Conservation (phyloP, 2,888 invertebrate genomes). For the Notocelia uddmanniana region DNA sequence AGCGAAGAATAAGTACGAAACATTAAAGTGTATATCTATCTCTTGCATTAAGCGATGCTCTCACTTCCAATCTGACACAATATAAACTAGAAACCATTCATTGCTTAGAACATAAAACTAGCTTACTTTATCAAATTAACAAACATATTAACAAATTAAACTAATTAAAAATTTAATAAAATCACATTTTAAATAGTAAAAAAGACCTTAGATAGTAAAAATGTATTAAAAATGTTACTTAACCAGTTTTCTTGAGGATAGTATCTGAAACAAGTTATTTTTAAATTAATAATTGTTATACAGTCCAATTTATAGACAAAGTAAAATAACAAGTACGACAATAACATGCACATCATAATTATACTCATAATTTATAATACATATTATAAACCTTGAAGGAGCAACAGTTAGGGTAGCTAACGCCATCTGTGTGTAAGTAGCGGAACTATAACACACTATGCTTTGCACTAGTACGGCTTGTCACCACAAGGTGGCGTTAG, state of each 20-base stretch:
- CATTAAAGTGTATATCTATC: constrained; percentile 13
- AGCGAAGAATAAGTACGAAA: constrained; percentile 13
- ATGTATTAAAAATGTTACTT: constrained; percentile 58
- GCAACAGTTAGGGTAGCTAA: constrained; percentile 41
- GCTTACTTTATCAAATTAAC: background rate
- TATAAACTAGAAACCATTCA: no score
- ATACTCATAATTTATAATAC: no score
- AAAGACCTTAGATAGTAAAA: constrained; percentile 31
- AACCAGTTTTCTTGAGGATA: constrained; percentile 85
- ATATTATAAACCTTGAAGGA: background rate
- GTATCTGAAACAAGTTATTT: constrained; percentile 83
- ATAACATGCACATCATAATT: no score
- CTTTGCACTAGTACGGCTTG: constrained; percentile 48
- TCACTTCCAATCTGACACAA: background rate
- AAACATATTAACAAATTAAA: background rate
- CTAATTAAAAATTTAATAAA: background rate
- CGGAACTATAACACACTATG: constrained; percentile 52
- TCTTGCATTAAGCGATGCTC: background rate
- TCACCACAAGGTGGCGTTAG: constrained; percentile 57
- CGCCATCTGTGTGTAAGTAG: constrained; percentile 64
- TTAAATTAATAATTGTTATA: constrained; percentile 61
- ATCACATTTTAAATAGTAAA: background rate
- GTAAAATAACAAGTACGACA: background rate
- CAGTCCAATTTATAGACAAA: constrained; percentile 9
- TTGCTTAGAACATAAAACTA: background rate